These are phyloP conservation scores for Mantis religiosa DNA, from an alignment of 2,888 invertebrate genomes.

Conservation along the genomic window DNA sequence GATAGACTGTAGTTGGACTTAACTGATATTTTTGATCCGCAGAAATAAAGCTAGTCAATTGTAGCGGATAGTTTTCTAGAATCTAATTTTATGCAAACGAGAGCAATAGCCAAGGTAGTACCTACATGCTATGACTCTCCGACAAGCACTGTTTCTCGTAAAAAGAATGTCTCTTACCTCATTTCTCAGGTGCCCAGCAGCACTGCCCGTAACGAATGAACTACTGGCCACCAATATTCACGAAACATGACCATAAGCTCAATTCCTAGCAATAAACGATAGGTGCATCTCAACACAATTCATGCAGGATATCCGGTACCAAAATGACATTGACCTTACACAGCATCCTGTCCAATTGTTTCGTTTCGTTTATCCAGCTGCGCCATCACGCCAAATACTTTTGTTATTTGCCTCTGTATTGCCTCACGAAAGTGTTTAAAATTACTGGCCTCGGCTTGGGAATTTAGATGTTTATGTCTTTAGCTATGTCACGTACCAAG, in stretches of 20 bases:
- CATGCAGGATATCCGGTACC: not conserved
- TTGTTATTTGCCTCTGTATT: not conserved
- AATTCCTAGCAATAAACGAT: not conserved
- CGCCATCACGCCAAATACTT: too few species aligned
- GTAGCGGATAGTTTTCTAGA: too few species aligned
- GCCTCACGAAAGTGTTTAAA: not conserved
- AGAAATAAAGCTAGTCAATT: too few species aligned
- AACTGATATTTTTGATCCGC: too few species aligned
- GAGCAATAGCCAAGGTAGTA: too few species aligned
- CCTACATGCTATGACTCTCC: not conserved
- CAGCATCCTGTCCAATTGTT: not conserved
- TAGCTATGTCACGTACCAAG: not conserved
- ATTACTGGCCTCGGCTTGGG: not conserved
- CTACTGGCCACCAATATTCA: not conserved
- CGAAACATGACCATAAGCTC: not conserved
- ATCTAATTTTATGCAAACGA: too few species aligned
- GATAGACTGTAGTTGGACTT: too few species aligned
- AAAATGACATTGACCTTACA: not conserved
- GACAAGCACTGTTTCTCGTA: not conserved
- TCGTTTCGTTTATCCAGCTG: not conserved
- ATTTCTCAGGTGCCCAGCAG: not conserved
- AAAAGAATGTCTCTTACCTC: not conserved
- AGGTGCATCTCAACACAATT: not conserved
- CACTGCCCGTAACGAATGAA: not conserved
- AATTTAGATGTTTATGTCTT: not conserved